Base-by-base conservation (phyloP, 2,797 vertebrate species). In the Typhlichthys eigenmanni region DNA sequence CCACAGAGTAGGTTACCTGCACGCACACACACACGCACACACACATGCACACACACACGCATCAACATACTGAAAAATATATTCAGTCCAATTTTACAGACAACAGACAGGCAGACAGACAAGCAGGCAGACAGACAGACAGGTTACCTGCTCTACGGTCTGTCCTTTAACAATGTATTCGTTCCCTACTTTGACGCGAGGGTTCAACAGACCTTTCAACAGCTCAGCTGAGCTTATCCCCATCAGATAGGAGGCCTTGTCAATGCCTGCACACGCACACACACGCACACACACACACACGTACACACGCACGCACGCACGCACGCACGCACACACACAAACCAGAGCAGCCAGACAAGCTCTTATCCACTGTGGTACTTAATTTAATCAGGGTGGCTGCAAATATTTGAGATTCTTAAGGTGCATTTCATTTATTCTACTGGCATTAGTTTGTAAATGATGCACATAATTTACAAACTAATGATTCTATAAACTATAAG, bases 211-310 rank as follows among this genome's bases (percentile, higher is more conserved):
- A 1, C 95, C 95, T 77, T 98, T 98, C 78, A 98, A 91, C 72
- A 98, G 94, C 51, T 98, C 96, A 13, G 93, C 94, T 62, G 96
- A 95, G 79, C 89, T 98, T 89, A 98, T 91, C 13, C 95, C 96
- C 96, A 98, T 97, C 66, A 98, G 92, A 72, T 96, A 98, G 16
- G 96, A 95, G 1, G 94, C 95, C 72, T 98, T 98, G 82, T 98
- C 96, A 19, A 92, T 92, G 94, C 94, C 96, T 98, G 50, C 14
- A 49, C 24, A n/a, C 13, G 54, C 59, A 55, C 47, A 59, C 56
- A 64, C 62, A 55, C 51, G 43, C 47, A 73, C 48, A 45, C 58
- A 58, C 50, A 71, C 53, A 34, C 53, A n/a, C 53, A 34, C 53
- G 24, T 12, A 32, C 52, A 54, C 52, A 24, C 52, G 29, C 52